Conservation (phyloP, 2,113 vertebrate genomes). For the Caranx melampygus region DNA sequence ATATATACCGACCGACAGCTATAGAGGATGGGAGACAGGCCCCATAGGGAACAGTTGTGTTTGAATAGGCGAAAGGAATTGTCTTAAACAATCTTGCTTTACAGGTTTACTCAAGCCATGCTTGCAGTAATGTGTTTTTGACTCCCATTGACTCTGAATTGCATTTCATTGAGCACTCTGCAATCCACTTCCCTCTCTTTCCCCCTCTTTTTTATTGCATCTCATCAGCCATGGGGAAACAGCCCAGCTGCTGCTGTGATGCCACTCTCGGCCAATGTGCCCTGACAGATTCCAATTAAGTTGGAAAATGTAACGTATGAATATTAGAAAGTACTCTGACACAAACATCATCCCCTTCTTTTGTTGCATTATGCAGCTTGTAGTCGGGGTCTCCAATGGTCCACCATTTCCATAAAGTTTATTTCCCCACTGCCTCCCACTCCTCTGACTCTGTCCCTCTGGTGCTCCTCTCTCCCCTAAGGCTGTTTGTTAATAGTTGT, state of each 20-base stretch:
- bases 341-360: slow-evolving; percentile 79
- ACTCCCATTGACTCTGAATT: slow-evolving; percentile 79
- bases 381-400: slow-evolving; percentile 64
- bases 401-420: slow-evolving; percentile 71
- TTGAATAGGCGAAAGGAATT: slow-evolving; percentile 53
- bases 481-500: slow-evolving; percentile 71
- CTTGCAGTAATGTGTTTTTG: slow-evolving; percentile 76
- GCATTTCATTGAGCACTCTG: slow-evolving; percentile 72
- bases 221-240: slow-evolving; percentile 72
- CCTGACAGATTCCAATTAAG: slow-evolving; percentile 84
- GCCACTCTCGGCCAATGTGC: slow-evolving; percentile 75
- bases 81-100: slow-evolving; percentile 69
- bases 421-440: slow-evolving; percentile 35
- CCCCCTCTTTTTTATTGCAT: slow-evolving; percentile 76
- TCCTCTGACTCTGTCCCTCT: slow-evolving; percentile 39
- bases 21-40: slow-evolving; percentile 26
- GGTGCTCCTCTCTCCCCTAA: slow-evolving; percentile 43
- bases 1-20: slow-evolving; percentile 36
- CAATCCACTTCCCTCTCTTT: slow-evolving; percentile 48
- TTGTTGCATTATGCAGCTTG: slow-evolving; percentile 78
- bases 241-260: slow-evolving; percentile 72
- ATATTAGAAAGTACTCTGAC: slow-evolving; percentile 80
- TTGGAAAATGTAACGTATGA: slow-evolving; percentile 80
- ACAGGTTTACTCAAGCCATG: slow-evolving; percentile 68
- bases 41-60: slow-evolving; percentile 39